Evolutionary conservation across 2,797 vertebrate species (phyloP).

Genomic region (Fistularia tabacaria): DNA sequence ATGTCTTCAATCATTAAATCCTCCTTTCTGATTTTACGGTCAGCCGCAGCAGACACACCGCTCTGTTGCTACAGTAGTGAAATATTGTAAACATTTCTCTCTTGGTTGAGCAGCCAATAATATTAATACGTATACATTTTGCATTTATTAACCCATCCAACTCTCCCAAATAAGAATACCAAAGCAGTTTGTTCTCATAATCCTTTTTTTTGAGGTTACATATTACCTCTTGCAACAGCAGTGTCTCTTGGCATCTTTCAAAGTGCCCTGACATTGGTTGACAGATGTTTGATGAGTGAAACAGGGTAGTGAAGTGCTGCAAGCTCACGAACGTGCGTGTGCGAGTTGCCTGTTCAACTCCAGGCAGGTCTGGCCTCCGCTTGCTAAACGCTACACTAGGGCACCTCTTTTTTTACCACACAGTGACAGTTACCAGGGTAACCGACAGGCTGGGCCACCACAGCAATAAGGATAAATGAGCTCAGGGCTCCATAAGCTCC

Average conservation of each 20-base stretch:
- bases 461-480: slow-evolving; percentile 58
- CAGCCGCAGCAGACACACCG: neutral
- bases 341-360: slow-evolving; percentile 39
- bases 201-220: slow-evolving; percentile 13
- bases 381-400: slow-evolving; percentile 62
- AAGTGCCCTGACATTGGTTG: slow-evolving; percentile 35
- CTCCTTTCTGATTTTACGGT: slow-evolving; percentile 2
- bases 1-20: slow-evolving; percentile 19
- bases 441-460: slow-evolving; percentile 49
- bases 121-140: too few species aligned
- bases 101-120: too few species aligned
- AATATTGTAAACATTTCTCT: too few species aligned
- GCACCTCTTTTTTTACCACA: slow-evolving; percentile 37
- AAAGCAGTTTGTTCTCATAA: too few species aligned
- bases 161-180: too few species aligned
- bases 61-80: neutral
- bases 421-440: slow-evolving; percentile 68
- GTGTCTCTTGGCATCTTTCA: slow-evolving; percentile 25
- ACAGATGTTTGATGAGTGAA: slow-evolving; percentile 32
- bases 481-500: slow-evolving; percentile 52
- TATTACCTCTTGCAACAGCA: slow-evolving; percentile 12
- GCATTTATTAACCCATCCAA: too few species aligned
- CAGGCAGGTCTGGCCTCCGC: slow-evolving; percentile 41
- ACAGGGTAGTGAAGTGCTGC: slow-evolving; percentile 32
- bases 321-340: slow-evolving; percentile 10